Conservation (phyloP, 2,113 vertebrate species). For the Nesogale talazaci region DNA sequence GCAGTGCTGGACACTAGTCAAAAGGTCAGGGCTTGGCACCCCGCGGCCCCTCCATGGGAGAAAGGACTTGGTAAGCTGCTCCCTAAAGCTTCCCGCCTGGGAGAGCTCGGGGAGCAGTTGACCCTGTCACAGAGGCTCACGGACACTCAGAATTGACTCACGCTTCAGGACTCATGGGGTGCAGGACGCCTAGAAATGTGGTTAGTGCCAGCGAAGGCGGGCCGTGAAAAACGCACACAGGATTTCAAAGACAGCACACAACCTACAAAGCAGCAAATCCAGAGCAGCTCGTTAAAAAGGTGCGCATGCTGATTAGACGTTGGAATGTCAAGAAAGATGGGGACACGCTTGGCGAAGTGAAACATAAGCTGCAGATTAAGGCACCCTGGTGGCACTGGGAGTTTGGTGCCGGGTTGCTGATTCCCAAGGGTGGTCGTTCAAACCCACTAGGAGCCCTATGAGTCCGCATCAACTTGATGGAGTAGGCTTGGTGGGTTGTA, state of each 20-base stretch:
- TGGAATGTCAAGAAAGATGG: not conserved
- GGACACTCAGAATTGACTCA: not conserved
- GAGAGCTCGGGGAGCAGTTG: not conserved
- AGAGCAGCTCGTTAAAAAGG: not conserved
- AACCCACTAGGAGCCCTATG: too few relatives aligned
- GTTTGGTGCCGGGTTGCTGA: too few relatives aligned
- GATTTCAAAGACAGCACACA: not conserved
- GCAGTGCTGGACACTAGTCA: too few relatives aligned
- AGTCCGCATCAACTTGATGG: too few relatives aligned
- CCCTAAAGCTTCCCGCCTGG: not conserved
- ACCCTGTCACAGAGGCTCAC: not conserved
- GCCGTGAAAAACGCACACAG: not conserved
- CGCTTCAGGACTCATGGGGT: not conserved
- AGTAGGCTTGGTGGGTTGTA: too few relatives aligned
- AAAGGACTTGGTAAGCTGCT: too few relatives aligned
- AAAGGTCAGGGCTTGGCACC: too few relatives aligned
- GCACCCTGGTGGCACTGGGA: too few relatives aligned
- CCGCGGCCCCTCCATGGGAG: too few relatives aligned
- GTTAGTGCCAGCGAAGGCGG: not conserved
- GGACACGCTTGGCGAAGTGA: slow-evolving; percentile 15
- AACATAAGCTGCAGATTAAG: not conserved
- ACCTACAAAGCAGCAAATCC: not conserved
- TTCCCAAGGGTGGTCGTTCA: too few relatives aligned
- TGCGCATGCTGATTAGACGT: not conserved
- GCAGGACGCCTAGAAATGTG: not conserved